Percentiles rank a stretch among this genome's conserved stretches.
Evolutionary conservation across 2,888 invertebrate genomes (phyloP).

Genomic region (Lithodes maja): DNA sequence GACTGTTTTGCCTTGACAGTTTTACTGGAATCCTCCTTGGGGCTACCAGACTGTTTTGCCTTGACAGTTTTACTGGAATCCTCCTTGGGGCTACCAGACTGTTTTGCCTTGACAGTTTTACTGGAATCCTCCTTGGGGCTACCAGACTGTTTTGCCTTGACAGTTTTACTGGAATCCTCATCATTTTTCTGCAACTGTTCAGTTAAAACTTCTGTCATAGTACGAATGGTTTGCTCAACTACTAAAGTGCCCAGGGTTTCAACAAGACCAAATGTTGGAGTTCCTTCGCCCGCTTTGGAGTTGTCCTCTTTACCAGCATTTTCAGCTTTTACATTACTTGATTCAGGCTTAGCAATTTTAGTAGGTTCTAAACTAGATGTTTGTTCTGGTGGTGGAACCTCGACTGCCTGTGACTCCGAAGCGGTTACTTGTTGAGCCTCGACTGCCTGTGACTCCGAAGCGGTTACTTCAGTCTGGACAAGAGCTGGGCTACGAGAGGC

Average conservation of each 20-base stretch:
- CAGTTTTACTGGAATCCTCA: constrained; percentile 21
- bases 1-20: background rate
- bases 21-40: background rate
- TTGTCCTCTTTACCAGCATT: constrained; percentile 27
- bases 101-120: constrained; percentile 4
- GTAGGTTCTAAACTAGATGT: background rate
- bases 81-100: background rate
- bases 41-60: background rate
- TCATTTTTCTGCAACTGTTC: constrained; percentile 46
- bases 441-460: background rate
- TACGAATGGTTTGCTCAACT: constrained; percentile 57
- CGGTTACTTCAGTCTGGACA: background rate
- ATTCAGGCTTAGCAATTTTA: background rate
- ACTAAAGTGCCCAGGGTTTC: constrained; percentile 57
- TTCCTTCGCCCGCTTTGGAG: constrained; percentile 29
- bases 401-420: background rate
- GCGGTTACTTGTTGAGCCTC: background rate
- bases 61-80: background rate
- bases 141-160: background rate
- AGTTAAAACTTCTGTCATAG: constrained; percentile 56
- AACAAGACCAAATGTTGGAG: constrained; percentile 58
- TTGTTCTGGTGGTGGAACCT: background rate
- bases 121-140: background rate
- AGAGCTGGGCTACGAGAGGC: constrained; percentile 9
- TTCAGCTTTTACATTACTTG: background rate